These are phyloP conservation scores for Drosophila littoralis DNA, from an alignment of 1,140 invertebrate genomes.

Conservation along the genomic window DNA sequence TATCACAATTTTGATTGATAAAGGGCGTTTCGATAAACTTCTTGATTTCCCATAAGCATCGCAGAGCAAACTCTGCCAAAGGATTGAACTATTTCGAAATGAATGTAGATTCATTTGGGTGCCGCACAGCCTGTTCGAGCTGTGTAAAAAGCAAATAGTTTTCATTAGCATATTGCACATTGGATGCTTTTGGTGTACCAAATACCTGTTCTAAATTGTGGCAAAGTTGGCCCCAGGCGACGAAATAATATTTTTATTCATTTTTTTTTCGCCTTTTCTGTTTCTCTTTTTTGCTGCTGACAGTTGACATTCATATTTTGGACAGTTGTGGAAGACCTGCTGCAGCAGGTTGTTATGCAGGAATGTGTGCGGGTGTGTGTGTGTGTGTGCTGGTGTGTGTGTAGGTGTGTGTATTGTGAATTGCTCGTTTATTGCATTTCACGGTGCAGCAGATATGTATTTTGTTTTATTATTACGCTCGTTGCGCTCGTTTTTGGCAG, in stretches of 20 bases:
- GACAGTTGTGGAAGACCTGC: constrained; percentile 5
- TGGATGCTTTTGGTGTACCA: neutral
- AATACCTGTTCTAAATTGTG: constrained; percentile 11
- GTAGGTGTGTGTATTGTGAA: constrained; percentile 28
- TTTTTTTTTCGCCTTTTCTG: constrained; percentile 10
- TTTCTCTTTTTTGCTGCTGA: constrained; percentile 19
- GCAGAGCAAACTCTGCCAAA: too few species aligned
- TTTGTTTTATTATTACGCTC: constrained; percentile 60
- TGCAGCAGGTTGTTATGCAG: constrained; percentile 15
- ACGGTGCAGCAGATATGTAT: constrained; percentile 48
- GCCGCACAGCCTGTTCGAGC: too few species aligned
- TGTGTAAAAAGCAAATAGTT: neutral
- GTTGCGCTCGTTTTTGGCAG: constrained; percentile 32
- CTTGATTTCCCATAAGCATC: too few species aligned
- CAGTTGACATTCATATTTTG: constrained; percentile 41
- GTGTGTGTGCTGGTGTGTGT: neutral
- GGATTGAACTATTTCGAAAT: too few species aligned
- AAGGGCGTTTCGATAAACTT: too few species aligned
- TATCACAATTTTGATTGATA: too few species aligned
- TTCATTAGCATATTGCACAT: neutral
- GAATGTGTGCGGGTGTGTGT: neutral
- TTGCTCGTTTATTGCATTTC: constrained; percentile 70
- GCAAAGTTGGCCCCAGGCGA: neutral
- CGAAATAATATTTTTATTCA: constrained; percentile 17
- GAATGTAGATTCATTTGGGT: too few species aligned